Conservation (phyloP, 2,797 vertebrate genomes). For the Acipenser transmontanus region DNA sequence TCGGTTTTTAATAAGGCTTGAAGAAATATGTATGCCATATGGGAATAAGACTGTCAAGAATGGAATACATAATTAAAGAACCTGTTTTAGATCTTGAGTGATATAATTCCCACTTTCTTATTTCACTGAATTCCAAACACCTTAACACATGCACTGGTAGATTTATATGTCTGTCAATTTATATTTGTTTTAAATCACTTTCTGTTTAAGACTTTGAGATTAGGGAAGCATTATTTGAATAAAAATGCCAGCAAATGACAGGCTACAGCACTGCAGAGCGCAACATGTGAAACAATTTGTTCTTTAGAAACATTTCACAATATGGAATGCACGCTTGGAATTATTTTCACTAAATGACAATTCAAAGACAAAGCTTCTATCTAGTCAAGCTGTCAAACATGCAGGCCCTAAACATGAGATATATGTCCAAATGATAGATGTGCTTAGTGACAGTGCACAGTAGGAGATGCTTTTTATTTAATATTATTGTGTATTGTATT, state of each 20-base stretch:
- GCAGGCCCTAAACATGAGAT: not conserved
- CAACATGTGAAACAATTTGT: not conserved
- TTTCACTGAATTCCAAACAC: slow-evolving; percentile 6
- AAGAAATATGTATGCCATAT: slow-evolving; percentile 10
- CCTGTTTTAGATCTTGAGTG: slow-evolving; percentile 9
- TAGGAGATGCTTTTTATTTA: not conserved
- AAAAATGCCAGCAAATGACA: not conserved
- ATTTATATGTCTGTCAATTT: slow-evolving; percentile 11
- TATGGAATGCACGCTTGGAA: not conserved
- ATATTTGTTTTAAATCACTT: slow-evolving; percentile 14
- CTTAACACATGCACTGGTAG: slow-evolving; percentile 10
- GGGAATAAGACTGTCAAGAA: slow-evolving; percentile 14
- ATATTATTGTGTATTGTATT: not conserved
- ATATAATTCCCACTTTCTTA: slow-evolving; percentile 12
- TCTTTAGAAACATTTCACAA: slow-evolving; percentile 3
- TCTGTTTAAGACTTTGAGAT: slow-evolving; percentile 3
- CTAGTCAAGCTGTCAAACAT: not conserved
- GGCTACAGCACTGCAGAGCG: not conserved
- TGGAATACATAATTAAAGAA: slow-evolving; percentile 17
- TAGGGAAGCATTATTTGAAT: slow-evolving; percentile 3
- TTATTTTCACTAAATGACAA: slow-evolving; percentile 5
- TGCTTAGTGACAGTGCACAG: not conserved
- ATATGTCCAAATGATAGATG: not conserved
- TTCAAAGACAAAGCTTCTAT: not conserved
- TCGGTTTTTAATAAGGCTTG: slow-evolving; percentile 16